These are phyloP conservation scores for Eilema depressum DNA, from an alignment of 2,888 invertebrate species.

Conservation along the genomic window DNA sequence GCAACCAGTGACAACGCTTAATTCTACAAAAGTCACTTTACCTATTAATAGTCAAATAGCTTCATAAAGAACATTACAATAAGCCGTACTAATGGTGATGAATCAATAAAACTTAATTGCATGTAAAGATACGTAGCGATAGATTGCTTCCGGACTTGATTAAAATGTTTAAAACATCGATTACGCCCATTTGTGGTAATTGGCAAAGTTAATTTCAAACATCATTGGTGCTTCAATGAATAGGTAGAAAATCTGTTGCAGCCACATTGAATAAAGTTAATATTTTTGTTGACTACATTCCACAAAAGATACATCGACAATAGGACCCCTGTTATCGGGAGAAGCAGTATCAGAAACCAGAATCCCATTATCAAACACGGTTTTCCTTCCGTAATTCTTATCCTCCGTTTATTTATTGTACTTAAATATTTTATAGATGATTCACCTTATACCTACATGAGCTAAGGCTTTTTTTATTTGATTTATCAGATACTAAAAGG, in stretches of 20 bases:
- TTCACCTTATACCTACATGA: not conserved
- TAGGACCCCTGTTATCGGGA: not conserved
- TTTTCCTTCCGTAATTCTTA: not conserved
- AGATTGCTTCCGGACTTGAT: constrained; percentile 49
- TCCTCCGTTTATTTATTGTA: not conserved
- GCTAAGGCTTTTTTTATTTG: constrained; percentile 22
- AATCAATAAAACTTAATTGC: constrained; percentile 68
- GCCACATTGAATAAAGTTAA: not conserved
- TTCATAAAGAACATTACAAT: constrained; percentile 25
- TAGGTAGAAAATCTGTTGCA: no score
- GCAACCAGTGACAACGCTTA: not conserved
- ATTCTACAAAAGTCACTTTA: constrained; percentile 19
- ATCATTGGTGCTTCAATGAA: not conserved
- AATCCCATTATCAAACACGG: not conserved
- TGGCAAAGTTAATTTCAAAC: not conserved
- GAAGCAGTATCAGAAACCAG: not conserved
- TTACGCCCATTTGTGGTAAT: constrained; percentile 37
- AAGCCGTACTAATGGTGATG: constrained; percentile 54
- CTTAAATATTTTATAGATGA: not conserved
- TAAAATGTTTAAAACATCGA: constrained; percentile 38
- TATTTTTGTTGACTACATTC: not conserved
- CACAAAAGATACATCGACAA: no score
- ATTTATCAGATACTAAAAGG: constrained; percentile 32
- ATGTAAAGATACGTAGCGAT: constrained; percentile 55
- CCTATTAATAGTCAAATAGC: constrained; percentile 33